A percentile compares a stretch with the other conserved stretches of the same genome.
Conservation (phyloP, 2,888 invertebrate genomes). For the Agrotis segetum region DNA sequence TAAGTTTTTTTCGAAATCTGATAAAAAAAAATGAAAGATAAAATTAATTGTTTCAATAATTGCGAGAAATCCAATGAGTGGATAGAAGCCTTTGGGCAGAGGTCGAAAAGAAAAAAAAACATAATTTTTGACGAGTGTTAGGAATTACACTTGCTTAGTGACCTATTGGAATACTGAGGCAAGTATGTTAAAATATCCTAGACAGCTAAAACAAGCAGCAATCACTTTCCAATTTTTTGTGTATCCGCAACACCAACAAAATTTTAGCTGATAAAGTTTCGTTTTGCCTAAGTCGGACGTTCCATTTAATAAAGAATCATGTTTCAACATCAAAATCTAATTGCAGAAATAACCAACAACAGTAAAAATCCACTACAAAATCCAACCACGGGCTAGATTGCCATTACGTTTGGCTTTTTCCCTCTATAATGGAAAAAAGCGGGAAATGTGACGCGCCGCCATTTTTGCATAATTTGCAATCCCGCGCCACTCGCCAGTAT, state of each 20-base stretch:
- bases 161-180: too few relatives aligned
- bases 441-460: conserved; percentile 38
- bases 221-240: too few relatives aligned
- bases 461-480: conserved; percentile 65
- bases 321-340: neutral
- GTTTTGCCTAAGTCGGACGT: too few relatives aligned
- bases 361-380: neutral
- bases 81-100: too few relatives aligned
- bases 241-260: too few relatives aligned
- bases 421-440: conserved; percentile 49
- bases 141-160: neutral
- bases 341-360: neutral
- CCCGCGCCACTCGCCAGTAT: conserved; percentile 41
- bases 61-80: too few relatives aligned
- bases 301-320: too few relatives aligned
- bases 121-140: neutral
- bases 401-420: conserved; percentile 43
- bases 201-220: neutral
- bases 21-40: too few relatives aligned
- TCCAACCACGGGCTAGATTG: conserved; percentile 3
- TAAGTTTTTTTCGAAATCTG: neutral
- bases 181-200: too few relatives aligned
- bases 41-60: too few relatives aligned
- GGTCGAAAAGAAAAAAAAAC: too few relatives aligned
- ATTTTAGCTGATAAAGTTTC: too few relatives aligned